A percentile compares a stretch with the other conserved stretches of the same genome.
phyloP scores from a whole-genome alignment of 2,888 invertebrate species.

The Deilephila elpenor region DNA sequence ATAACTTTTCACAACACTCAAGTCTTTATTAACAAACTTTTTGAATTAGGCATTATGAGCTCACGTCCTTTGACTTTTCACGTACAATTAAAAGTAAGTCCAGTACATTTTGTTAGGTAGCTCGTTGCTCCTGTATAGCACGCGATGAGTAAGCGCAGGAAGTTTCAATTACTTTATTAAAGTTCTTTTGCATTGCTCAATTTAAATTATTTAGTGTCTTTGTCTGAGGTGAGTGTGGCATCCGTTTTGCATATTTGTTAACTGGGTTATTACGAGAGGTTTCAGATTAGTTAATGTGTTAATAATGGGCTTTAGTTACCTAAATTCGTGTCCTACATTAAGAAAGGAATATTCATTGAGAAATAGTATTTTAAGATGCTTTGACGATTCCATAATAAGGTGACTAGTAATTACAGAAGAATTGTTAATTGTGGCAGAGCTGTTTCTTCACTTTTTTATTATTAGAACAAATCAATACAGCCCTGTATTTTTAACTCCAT shows the following conservation, averaged over 20 bases:
- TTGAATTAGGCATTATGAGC: background rate
- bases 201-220: slow-evolving; percentile 55
- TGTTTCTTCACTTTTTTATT: too few relatives aligned
- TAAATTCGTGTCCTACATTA: too few relatives aligned
- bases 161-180: slow-evolving; percentile 70
- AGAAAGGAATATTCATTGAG: too few relatives aligned
- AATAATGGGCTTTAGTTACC: background rate
- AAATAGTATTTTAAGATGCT: too few relatives aligned
- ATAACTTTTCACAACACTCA: background rate
- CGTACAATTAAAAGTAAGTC: slow-evolving; percentile 16
- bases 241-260: slow-evolving; percentile 47
- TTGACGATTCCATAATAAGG: too few relatives aligned
- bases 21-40: background rate
- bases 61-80: slow-evolving; percentile 8
- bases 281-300: background rate
- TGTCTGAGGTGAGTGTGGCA: slow-evolving; percentile 49
- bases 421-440: too few relatives aligned
- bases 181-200: slow-evolving; percentile 56
- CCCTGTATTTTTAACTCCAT: too few relatives aligned
- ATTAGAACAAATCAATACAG: too few relatives aligned
- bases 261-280: background rate
- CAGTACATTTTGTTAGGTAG: background rate
- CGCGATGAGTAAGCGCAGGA: slow-evolving; percentile 56
- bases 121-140: slow-evolving; percentile 16
- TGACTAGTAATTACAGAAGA: too few relatives aligned